Evolutionary conservation across 2,888 invertebrate genomes (phyloP), one percentile per base, ranked within the genome.

Genomic region (Thyatira batis): DNA sequence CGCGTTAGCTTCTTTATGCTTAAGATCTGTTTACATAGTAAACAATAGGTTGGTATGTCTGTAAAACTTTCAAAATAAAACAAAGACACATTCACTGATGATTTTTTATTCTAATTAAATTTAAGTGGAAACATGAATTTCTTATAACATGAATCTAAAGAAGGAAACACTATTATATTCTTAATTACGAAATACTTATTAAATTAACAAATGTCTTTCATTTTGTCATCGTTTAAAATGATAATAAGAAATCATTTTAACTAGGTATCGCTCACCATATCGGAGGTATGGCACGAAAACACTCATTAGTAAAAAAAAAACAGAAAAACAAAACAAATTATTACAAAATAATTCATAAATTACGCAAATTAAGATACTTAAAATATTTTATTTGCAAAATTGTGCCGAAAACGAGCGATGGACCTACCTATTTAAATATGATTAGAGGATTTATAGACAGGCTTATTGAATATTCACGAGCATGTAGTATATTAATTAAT

Each of bases 81-180:
- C 83, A 67, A 78, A 56, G 30, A 21, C 45, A 63, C 54, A 60
- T 67, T 89, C 85, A 87, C 89, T 90, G 87, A 92, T 89, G 89
- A 89, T 84, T 85, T 90, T 85, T 82, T 87, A 91, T 87, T 92
- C 91, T 92, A 92, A 87, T 91, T 90, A 89, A 83, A 81, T 88
- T 84, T 89, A 90, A 85, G 88, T 92, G 92, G 91, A 92, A 92
- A 92, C 90, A 91, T 92, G 90, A 89, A 90, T 87, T 84, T 28
- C 87, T 89, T 88, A 90, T 89, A 90, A 90, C 91, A 91, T 88
- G 92, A 86, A 87, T 89, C 92, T 92, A 92, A 87, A 90, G 91
- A 91, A 92, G 91, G 84, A 89, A 91, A 91, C 88, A 74, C 89
- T 92, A 91, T 83, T 82, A 86, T 90, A 90, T 78, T 83, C 90